phyloP scores from a whole-genome alignment of 2,888 invertebrate genomes.

The Hemithea aestivaria region DNA sequence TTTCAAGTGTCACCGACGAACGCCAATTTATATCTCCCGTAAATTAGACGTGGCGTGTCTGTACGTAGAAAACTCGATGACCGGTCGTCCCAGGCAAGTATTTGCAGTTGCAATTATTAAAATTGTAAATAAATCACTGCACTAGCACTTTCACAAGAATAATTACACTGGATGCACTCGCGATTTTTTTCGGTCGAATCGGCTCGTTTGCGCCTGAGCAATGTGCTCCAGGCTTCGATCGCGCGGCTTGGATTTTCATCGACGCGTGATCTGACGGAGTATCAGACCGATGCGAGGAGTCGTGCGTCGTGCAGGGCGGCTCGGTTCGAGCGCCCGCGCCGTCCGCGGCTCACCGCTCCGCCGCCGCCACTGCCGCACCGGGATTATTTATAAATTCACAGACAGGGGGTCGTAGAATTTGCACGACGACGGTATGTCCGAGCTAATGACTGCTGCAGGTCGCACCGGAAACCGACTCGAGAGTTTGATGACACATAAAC shows the following conservation, averaged over 20 bases:
- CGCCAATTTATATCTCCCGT: slow-evolving; percentile 46
- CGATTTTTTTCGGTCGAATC: slow-evolving; percentile 9
- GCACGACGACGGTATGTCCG: slow-evolving; percentile 67
- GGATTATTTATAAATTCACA: slow-evolving; percentile 78
- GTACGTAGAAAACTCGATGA: slow-evolving; percentile 39
- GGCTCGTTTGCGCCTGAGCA: slow-evolving; percentile 11
- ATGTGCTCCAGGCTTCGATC: slow-evolving; percentile 16
- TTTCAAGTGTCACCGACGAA: slow-evolving; percentile 37
- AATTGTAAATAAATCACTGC: slow-evolving; percentile 3
- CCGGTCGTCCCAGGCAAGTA: slow-evolving; percentile 24
- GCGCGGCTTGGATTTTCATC: slow-evolving; percentile 20
- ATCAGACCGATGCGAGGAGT: slow-evolving; percentile 43
- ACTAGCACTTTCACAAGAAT: slow-evolving; percentile 10
- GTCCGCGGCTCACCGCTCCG: slow-evolving; percentile 74
- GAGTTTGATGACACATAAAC: slow-evolving; percentile 26
- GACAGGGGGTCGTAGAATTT: slow-evolving; percentile 77
- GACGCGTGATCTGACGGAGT: slow-evolving; percentile 15
- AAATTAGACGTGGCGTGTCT: slow-evolving; percentile 52
- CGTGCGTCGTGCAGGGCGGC: slow-evolving; percentile 50
- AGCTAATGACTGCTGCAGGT: slow-evolving; percentile 42
- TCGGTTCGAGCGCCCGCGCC: slow-evolving; percentile 75
- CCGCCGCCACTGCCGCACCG: slow-evolving; percentile 75
- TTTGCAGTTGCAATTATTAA: neutral
- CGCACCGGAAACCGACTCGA: slow-evolving; percentile 53
- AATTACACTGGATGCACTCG: slow-evolving; percentile 7